Evolutionary conservation across 2,797 vertebrate species (phyloP).

Genomic region (Periparus ater): DNA sequence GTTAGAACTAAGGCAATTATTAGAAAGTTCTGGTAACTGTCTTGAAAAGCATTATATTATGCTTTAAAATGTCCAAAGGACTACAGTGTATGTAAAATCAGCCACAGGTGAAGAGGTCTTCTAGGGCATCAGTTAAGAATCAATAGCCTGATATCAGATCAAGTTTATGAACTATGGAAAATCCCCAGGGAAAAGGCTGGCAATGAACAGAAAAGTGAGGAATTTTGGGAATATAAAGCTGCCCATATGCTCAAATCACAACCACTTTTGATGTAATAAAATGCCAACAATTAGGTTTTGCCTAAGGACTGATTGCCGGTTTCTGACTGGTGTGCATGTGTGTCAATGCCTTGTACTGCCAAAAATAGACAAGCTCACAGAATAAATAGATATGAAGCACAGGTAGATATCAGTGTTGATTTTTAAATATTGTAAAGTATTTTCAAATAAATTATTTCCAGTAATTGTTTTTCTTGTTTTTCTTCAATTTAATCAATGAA

Average conservation of each 20-base stretch:
- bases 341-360: neutral
- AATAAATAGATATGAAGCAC: neutral
- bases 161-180: neutral
- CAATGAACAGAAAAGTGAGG: neutral
- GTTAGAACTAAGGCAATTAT: neutral
- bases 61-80: neutral
- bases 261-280: neutral
- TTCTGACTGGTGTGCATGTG: neutral
- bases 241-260: neutral
- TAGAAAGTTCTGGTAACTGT: neutral
- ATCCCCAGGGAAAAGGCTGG: neutral
- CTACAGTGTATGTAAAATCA: neutral
- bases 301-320: rapidly evolving
- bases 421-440: neutral
- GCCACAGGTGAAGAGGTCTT: neutral
- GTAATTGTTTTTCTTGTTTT: neutral
- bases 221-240: neutral
- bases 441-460: neutral
- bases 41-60: neutral
- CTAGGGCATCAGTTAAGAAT: neutral
- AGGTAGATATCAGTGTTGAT: neutral
- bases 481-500: neutral
- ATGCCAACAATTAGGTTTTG: neutral
- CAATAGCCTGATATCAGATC: neutral
- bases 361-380: neutral